phyloP scores from a whole-genome alignment of 2,797 vertebrate genomes.

The Kryptolebias ocellatus region DNA sequence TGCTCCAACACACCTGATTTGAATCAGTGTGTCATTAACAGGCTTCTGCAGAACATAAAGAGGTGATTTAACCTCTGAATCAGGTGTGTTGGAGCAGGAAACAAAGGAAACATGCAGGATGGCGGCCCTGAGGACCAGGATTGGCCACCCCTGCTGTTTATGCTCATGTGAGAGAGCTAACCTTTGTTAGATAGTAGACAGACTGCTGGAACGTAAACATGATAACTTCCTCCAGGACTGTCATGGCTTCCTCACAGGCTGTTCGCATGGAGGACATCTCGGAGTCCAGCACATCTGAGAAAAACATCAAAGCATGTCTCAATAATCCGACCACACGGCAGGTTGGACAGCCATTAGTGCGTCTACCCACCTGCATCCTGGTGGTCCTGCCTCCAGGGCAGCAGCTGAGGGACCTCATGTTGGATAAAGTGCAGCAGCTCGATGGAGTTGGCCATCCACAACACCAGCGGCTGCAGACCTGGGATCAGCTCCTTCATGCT shows the following conservation, averaged over 20 bases:
- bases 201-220: conserved; percentile 89
- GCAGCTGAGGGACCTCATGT: conserved; percentile 81
- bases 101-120: too few species aligned
- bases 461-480: conserved; percentile 78
- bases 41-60: too few species aligned
- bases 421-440: conserved; percentile 86
- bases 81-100: too few species aligned
- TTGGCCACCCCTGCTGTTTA: too few species aligned
- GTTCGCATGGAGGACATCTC: conserved; percentile 75
- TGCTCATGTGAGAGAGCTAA: conserved; percentile 41
- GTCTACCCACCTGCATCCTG: conserved; percentile 58
- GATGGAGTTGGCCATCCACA: conserved; percentile 87
- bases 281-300: conserved; percentile 65
- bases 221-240: conserved; percentile 86
- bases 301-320: background rate
- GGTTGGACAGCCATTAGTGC: background rate
- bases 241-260: conserved; percentile 86
- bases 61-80: too few species aligned
- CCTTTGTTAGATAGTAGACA: conserved; percentile 87
- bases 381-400: conserved; percentile 72
- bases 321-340: background rate
- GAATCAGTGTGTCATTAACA: too few species aligned
- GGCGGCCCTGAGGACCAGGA: too few species aligned
- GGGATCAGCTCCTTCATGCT: conserved; percentile 73
- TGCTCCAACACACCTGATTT: too few species aligned